Evolutionary conservation across 2,113 vertebrate genomes (phyloP).

Genomic region (Mirounga angustirostris): DNA sequence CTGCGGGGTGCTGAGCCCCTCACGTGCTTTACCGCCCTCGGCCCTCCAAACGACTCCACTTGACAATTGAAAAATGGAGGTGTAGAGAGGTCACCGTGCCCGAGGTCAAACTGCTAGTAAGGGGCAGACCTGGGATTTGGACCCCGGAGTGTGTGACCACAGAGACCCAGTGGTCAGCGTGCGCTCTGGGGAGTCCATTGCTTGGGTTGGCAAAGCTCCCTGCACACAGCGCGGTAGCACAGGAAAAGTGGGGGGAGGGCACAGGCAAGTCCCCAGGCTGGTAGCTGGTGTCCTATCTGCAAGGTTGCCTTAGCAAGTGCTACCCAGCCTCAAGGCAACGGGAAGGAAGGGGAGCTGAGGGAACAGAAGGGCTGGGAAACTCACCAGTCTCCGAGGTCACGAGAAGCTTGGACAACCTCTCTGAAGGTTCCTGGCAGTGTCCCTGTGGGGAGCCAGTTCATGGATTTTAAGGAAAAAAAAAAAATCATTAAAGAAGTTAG

Average conservation of each 20-base stretch:
- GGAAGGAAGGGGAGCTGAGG: background rate
- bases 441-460: conserved; percentile 73
- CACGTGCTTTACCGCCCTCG: fast-evolving
- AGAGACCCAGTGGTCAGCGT: background rate
- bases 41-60: fast-evolving
- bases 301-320: fast-evolving
- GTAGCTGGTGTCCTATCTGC: background rate
- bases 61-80: background rate
- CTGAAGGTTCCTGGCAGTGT: conserved; percentile 72
- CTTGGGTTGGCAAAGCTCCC: background rate
- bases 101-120: background rate
- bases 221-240: background rate
- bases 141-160: background rate
- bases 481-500: conserved; percentile 87
- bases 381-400: background rate
- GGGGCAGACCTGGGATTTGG: background rate
- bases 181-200: fast-evolving
- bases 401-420: conserved; percentile 66
- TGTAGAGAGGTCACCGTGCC: background rate
- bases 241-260: background rate
- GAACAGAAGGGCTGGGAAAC: background rate
- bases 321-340: background rate
- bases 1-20: fast-evolving
- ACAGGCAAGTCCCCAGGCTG: background rate
- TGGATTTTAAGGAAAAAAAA: conserved; percentile 74